Base-by-base conservation (phyloP, 2,113 vertebrate genomes). In the Caranx melampygus region DNA sequence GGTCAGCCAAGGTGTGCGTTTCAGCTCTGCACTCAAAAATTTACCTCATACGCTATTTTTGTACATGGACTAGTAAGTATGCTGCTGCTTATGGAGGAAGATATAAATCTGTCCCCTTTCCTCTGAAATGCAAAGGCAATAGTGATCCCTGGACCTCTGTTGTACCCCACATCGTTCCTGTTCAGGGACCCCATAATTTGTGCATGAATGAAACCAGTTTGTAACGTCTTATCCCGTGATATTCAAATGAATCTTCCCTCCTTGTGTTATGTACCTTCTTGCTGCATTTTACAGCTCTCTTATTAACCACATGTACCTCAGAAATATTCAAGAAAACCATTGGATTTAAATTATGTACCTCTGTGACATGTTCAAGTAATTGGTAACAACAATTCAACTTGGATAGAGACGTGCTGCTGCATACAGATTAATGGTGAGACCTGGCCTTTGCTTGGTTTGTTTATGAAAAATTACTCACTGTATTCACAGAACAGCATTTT, bases 1-100 rank as follows among this genome's bases (percentile, higher is more conserved):
- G 87, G 79, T 92, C 78, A 88, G 82, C 67, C 60, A 88, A 88
- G 91, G 87, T 88, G 84, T 93, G 81, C 59, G 62, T 92, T 92
- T 89, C 85, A 87, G 65, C 75, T 77, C 59, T 31, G 55, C 49
- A 42, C 82, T 78, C 55, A 69, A 86, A 82, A 81, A 82, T 76
- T n/a, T 57, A 62, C 60, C 63, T 75, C 72, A 79, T 74, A 74
- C 31, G 78, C 86, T 89, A 84, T 88, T 89, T 87, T 74, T 75
- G 78, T 62, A 73, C 60, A 61, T 69, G 57, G 21, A 37, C 42
- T 15, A 58, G 42, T 67, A 31, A 31, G 40, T 72, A 71, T 71
- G 31, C 59, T 51, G 57, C 37, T 45, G 12, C 37, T 21, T 40
- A 40, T 31, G 59, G 67, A 69, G 18, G 15, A 67, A 62, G 2